Percentiles rank a stretch among this genome's conserved stretches.
Evolutionary conservation across 2,113 vertebrate species (phyloP).

Genomic region (Hystrix cristata): DNA sequence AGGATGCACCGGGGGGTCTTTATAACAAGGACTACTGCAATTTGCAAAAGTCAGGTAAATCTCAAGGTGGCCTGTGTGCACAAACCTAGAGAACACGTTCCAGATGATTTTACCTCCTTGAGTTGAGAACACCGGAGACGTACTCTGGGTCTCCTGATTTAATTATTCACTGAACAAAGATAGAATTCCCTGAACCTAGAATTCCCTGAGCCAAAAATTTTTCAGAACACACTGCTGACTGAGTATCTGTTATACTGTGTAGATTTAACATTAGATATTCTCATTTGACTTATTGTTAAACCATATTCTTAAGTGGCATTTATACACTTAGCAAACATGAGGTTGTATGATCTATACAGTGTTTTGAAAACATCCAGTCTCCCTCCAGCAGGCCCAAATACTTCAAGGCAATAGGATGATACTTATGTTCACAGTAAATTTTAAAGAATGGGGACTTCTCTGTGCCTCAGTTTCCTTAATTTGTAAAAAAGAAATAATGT

Average conservation of each 20-base stretch:
- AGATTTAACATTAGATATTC: neutral
- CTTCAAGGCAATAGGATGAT: neutral
- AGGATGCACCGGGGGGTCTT: accelerated
- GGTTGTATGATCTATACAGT: neutral
- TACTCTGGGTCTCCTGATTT: neutral
- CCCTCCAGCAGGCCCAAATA: accelerated
- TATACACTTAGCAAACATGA: neutral
- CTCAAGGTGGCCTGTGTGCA: neutral
- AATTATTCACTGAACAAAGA: neutral
- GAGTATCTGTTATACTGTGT: neutral
- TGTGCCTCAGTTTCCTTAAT: neutral
- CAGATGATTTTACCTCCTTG: neutral
- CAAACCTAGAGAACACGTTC: neutral
- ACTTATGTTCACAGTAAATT: neutral
- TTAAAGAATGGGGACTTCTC: neutral
- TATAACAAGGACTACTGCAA: neutral
- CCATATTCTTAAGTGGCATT: neutral
- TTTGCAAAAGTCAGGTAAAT: neutral
- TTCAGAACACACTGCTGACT: neutral
- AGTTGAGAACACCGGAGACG: neutral
- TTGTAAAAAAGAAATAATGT: neutral
- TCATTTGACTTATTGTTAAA: neutral
- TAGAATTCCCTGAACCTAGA: neutral
- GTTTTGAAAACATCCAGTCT: neutral
- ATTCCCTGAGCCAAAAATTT: neutral